Percentiles rank a stretch among this genome's conserved stretches.
Evolutionary conservation across 2,797 vertebrate species (phyloP).

Genomic region (Tenualosa ilisha): DNA sequence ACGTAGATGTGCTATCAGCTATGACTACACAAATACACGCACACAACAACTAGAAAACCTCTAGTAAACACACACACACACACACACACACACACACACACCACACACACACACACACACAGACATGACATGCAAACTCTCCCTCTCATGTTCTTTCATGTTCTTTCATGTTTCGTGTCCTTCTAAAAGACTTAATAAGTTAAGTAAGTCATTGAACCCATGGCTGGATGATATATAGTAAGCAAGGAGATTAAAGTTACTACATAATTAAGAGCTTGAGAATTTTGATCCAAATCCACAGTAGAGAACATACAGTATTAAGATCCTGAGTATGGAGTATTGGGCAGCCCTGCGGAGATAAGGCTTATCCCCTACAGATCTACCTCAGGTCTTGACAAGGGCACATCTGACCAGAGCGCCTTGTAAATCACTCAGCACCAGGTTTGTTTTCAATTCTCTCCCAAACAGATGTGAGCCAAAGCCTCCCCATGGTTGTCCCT

Average conservation of each 20-base stretch:
- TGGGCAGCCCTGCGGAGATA: not conserved
- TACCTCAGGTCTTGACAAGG: not conserved
- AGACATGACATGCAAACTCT: not conserved
- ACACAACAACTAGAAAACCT: not conserved
- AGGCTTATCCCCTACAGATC: too few species aligned
- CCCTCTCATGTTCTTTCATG: not conserved
- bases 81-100: not conserved
- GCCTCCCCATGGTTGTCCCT: not conserved
- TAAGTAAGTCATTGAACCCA: not conserved
- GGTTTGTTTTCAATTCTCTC: not conserved
- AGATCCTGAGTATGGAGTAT: not conserved
- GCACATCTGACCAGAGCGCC: too few species aligned
- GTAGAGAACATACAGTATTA: too few species aligned
- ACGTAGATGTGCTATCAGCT: not conserved
- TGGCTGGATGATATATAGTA: not conserved
- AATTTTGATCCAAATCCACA: not conserved
- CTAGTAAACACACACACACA: not conserved
- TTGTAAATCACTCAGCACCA: too few species aligned
- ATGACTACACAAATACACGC: not conserved
- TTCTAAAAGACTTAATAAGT: too few species aligned
- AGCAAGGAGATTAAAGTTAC: not conserved
- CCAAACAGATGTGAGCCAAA: not conserved
- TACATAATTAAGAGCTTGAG: too few species aligned
- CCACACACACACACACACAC: not conserved
- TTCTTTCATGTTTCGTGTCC: too few species aligned